Percentiles rank a stretch among this genome's conserved stretches.
phyloP scores from a whole-genome alignment of 2,113 vertebrate species.

The Anolis carolinensis region DNA sequence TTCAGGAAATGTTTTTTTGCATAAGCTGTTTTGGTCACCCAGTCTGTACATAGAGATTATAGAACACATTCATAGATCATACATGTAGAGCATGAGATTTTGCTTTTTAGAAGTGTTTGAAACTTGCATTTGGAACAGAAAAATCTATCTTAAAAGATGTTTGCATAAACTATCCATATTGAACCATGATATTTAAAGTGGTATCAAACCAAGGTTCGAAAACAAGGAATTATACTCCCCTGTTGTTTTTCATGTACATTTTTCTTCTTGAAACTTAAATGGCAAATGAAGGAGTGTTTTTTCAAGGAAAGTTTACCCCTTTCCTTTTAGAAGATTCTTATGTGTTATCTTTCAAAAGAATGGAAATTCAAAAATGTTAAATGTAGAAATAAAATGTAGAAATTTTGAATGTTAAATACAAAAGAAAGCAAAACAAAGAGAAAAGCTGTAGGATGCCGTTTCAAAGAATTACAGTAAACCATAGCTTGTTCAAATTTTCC shows the following conservation, averaged over 20 bases:
- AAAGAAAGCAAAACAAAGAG: background rate
- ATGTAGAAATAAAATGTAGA: background rate
- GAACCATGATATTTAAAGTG: too few species aligned
- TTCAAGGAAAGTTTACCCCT: background rate
- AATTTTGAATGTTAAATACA: background rate
- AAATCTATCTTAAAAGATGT: background rate
- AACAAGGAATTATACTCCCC: background rate
- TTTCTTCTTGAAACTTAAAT: background rate
- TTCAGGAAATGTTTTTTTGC: constrained; percentile 47
- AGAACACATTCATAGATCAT: constrained; percentile 19
- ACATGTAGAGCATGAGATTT: constrained; percentile 29
- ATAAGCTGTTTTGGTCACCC: constrained; percentile 55
- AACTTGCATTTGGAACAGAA: background rate
- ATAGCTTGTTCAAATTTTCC: too few species aligned
- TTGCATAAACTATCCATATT: background rate
- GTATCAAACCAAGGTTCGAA: background rate
- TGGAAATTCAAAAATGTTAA: background rate
- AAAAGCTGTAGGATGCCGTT: too few species aligned
- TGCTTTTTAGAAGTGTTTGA: background rate
- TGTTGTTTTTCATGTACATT: constrained; percentile 5
- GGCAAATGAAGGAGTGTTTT: background rate
- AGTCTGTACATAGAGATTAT: constrained; percentile 15
- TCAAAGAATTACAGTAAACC: too few species aligned
- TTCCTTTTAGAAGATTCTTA: background rate
- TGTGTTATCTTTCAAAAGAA: background rate